phyloP scores from a whole-genome alignment of 2,888 invertebrate genomes.

The Opisthograptis luteolata region DNA sequence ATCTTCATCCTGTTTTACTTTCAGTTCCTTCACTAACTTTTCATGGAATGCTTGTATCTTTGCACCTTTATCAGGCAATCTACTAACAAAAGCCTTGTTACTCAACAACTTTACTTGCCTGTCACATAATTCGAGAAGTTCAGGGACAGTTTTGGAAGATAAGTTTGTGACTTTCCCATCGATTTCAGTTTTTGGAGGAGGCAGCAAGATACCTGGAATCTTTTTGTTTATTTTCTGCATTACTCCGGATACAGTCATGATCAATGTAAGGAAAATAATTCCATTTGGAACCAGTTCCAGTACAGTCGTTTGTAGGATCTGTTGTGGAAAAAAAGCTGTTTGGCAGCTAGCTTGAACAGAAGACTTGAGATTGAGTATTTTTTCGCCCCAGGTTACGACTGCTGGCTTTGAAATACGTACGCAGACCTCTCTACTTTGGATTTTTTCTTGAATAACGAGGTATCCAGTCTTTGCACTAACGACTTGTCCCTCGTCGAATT shows the following conservation, averaged over 20 bases:
- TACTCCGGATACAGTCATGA: constrained; percentile 28
- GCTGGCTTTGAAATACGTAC: too few relatives aligned
- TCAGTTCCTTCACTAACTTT: constrained; percentile 76
- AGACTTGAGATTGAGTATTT: too few relatives aligned
- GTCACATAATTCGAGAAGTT: constrained; percentile 80
- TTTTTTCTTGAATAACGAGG: too few relatives aligned
- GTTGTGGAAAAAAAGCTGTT: too few relatives aligned
- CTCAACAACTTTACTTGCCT: constrained; percentile 83
- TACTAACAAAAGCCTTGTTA: constrained; percentile 79
- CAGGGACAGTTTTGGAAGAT: constrained; percentile 68
- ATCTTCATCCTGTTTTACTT: constrained; percentile 77
- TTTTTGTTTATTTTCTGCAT: constrained; percentile 69
- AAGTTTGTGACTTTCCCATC: constrained; percentile 83
- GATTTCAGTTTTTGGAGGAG: constrained; percentile 73
- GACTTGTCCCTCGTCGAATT: too few relatives aligned
- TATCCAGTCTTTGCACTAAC: too few relatives aligned
- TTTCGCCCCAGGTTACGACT: too few relatives aligned
- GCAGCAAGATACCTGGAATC: constrained; percentile 76
- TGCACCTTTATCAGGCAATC: constrained; percentile 84
- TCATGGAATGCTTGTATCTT: constrained; percentile 79
- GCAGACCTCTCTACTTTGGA: too few relatives aligned
- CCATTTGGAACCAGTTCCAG: too few relatives aligned
- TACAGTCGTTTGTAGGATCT: too few relatives aligned
- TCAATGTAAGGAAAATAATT: background rate
- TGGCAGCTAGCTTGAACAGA: too few relatives aligned